Conservation (phyloP, 2,113 vertebrate genomes). For the Heliornis fulica region DNA sequence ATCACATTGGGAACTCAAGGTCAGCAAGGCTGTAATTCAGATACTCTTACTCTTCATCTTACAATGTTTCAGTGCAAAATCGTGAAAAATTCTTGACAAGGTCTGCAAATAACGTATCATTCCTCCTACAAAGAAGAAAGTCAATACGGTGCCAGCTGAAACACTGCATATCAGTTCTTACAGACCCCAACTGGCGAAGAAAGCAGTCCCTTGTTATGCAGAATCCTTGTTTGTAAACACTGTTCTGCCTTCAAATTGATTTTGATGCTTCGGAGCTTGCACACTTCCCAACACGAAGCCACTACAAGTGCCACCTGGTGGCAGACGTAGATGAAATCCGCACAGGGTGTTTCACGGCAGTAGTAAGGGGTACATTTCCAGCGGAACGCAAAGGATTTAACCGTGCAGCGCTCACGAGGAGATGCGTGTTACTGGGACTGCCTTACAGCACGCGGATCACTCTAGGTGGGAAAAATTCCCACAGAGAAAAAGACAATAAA, state of each 20-base stretch:
- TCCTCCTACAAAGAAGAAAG: neutral
- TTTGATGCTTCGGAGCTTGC: neutral
- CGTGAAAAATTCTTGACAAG: neutral
- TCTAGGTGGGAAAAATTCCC: neutral
- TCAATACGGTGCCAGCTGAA: neutral
- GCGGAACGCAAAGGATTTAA: neutral
- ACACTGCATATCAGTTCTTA: neutral
- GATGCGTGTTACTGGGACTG: neutral
- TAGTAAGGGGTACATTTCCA: neutral
- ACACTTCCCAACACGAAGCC: neutral
- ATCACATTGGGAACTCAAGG: neutral
- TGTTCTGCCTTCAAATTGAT: neutral
- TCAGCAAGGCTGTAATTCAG: neutral
- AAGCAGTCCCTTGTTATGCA: neutral
- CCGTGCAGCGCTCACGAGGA: neutral
- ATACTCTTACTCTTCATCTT: neutral
- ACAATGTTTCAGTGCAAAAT: neutral
- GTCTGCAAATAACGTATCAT: neutral
- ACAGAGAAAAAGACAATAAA: neutral
- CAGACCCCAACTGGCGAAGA: neutral
- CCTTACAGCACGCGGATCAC: neutral
- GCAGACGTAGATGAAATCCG: slow-evolving; percentile 18
- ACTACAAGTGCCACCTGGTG: slow-evolving; percentile 54
- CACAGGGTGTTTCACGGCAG: neutral
- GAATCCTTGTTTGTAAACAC: slow-evolving; percentile 41